Conservation (phyloP, 1,140 invertebrate genomes). For the Leptopilina clavipes region DNA sequence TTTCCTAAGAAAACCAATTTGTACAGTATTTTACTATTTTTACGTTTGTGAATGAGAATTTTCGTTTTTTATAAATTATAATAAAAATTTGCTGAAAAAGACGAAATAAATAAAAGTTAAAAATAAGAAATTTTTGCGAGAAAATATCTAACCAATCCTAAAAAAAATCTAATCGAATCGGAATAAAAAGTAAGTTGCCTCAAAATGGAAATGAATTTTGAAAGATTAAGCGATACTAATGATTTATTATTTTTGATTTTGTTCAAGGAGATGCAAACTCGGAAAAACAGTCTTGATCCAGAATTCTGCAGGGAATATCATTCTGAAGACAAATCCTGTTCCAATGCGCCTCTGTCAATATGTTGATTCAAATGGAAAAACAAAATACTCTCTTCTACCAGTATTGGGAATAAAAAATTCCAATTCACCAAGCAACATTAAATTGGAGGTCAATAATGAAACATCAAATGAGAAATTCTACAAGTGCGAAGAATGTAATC, state of each 20-base stretch:
- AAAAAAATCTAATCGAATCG: slow-evolving; percentile 3
- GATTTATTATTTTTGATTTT: slow-evolving; percentile 39
- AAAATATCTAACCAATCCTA: neutral
- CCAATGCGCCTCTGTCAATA: slow-evolving; percentile 38
- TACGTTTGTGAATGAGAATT: too few relatives aligned
- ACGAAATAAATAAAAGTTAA: neutral
- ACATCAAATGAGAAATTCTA: slow-evolving; percentile 41
- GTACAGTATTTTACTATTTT: neutral
- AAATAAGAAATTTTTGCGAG: neutral
- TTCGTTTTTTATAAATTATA: too few relatives aligned
- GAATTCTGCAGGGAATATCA: neutral
- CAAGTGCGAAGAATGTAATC: slow-evolving; percentile 9
- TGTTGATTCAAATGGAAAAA: slow-evolving; percentile 29
- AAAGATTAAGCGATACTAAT: slow-evolving; percentile 34
- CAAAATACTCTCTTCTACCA: slow-evolving; percentile 39
- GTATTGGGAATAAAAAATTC: neutral
- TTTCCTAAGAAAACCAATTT: too few relatives aligned
- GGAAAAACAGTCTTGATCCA: neutral
- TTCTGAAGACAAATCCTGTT: neutral
- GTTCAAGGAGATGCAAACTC: slow-evolving; percentile 50
- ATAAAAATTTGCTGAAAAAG: too few relatives aligned
- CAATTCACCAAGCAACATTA: neutral
- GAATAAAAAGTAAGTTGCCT: slow-evolving; percentile 60
- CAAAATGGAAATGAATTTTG: neutral
- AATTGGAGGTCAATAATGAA: neutral